Evolutionary conservation across 2,888 invertebrate species (phyloP), one percentile per base, ranked within the genome.

Genomic region (Drosophila neutralis): DNA sequence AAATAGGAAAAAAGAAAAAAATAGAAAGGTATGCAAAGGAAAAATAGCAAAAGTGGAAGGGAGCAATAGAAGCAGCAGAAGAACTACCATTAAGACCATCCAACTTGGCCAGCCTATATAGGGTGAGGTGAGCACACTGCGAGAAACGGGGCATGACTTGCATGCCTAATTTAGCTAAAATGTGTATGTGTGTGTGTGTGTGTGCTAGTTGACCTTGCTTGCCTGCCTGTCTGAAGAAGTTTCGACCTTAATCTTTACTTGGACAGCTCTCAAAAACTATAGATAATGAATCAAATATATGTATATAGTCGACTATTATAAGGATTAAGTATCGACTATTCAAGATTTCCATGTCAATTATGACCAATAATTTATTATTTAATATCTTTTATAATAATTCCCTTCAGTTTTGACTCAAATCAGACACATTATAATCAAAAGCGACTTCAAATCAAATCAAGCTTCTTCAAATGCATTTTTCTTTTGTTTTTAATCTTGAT

Each of bases 21-120:
- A 42, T 49, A 49, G 48, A 58, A 73, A 71, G 66, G 69, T 64
- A 70, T 67, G 61, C 48, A 65, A 62, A 33, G 48, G 13, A 38
- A 62, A 53, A 49, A 45, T 15, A 45, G 45, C 29, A 56, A 64
- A 73, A 29, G n/a, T 49, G 69, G 64, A 69, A 72, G 69, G 60
- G 49, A 21, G 29, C 21, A 48, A 33, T 42, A 60, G 29, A 40
- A 51, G 38, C 15, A 56, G 29, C 45, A 69, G 38, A 58, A 52
- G 18, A 67, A 68, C 31, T 61, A 40, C 68, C 31, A 66, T 68
- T 69, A 33, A 54, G 53, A 68, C 67, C 48, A 48, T 54, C 53
- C 48, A 68, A 54, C 48, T 33, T 53, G 45, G 52, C 24, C 24
- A 67, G 38, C 49, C 38, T 49, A 33, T 38, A 49, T 36, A 65